Evolutionary conservation across 2,797 vertebrate species (phyloP).

Genomic region (Huso huso): DNA sequence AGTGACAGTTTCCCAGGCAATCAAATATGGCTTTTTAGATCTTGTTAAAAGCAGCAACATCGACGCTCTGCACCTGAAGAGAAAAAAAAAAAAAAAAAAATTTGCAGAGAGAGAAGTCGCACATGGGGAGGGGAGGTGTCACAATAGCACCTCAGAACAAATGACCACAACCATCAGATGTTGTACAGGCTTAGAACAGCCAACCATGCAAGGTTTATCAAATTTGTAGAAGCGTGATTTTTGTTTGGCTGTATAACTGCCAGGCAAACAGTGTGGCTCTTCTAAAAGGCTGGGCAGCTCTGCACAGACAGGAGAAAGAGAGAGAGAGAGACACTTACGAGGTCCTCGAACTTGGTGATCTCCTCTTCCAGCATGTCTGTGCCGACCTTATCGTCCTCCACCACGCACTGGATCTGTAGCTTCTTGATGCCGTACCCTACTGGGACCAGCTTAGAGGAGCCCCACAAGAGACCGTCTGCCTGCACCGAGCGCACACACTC

Average conservation of each 20-base stretch:
- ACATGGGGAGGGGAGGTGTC: too few relatives aligned
- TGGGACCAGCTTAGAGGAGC: slow-evolving; percentile 83
- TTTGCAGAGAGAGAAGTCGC: too few relatives aligned
- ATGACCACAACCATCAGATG: background rate
- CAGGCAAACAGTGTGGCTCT: too few relatives aligned
- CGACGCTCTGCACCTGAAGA: slow-evolving; percentile 87
- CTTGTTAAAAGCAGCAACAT: slow-evolving; percentile 97
- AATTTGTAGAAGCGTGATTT: too few relatives aligned
- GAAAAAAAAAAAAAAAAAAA: slow-evolving; percentile 7
- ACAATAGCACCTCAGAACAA: background rate
- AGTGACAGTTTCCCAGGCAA: too few relatives aligned
- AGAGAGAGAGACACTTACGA: slow-evolving; percentile 56
- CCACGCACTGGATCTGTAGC: slow-evolving; percentile 92
- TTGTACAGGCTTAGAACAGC: background rate
- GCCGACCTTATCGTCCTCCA: slow-evolving; percentile 92
- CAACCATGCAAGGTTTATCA: too few relatives aligned
- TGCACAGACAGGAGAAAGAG: background rate
- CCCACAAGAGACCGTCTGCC: slow-evolving; percentile 86
- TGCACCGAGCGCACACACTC: slow-evolving; percentile 78
- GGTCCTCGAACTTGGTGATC: slow-evolving; percentile 89
- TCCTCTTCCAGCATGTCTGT: slow-evolving; percentile 92
- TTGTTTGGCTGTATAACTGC: too few relatives aligned
- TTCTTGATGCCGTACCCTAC: slow-evolving; percentile 93
- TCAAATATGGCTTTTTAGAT: slow-evolving; percentile 55
- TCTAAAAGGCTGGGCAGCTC: background rate